Base-by-base conservation (phyloP, 2,888 invertebrate species). In the Volucella inflata region DNA sequence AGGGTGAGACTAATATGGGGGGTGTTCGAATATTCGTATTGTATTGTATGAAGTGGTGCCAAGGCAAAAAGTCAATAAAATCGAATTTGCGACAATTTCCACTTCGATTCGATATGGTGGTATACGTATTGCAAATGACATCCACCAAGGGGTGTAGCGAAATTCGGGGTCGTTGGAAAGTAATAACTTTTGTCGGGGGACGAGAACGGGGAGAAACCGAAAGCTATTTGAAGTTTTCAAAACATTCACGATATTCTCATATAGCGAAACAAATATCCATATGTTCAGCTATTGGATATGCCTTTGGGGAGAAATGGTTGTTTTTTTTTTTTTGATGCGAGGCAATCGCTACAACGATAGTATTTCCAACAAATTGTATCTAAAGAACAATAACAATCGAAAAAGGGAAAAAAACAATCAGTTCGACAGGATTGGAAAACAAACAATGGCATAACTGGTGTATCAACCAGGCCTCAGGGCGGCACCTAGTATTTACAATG, bases 31-130 rank as follows among this genome's bases (percentile, higher is more conserved):
- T 12, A 11, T 57, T 44, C 44, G 57, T 70, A 59, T 51, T 74
- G 57, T 48, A 53, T 48, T 17, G 21, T 21, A 6, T 1, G 6
- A 30, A 30, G 64, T 2, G 36, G 12, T 21, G 21, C 64, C 14
- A 16, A 67, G 50, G 42, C 40, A 67, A 42, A 75, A 65, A 46
- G 74, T 57, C 70, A 74, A 80, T 80, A 57, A 74, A 74, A 67
- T 62, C 48, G 67, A 74, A 80, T 80, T 74, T 72, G 74, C 10
- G 65, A 79, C 51, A 79, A 79, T 79, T 71, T 65, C 53, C 72
- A 55, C 38, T 80, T 74, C 67, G 62, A 74, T 74, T 60, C n/a
- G 38, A 16, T 51, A 48, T 14, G 30, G 64, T 51, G 60, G 17
- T 42, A 36, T 2, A 16, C 17, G 17, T 11, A 10, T 64, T 50